Percentiles rank a stretch among this genome's conserved stretches.
These are phyloP conservation scores for Boloria euphrosyne DNA, from an alignment of 2,888 invertebrate species.

Conservation along the genomic window DNA sequence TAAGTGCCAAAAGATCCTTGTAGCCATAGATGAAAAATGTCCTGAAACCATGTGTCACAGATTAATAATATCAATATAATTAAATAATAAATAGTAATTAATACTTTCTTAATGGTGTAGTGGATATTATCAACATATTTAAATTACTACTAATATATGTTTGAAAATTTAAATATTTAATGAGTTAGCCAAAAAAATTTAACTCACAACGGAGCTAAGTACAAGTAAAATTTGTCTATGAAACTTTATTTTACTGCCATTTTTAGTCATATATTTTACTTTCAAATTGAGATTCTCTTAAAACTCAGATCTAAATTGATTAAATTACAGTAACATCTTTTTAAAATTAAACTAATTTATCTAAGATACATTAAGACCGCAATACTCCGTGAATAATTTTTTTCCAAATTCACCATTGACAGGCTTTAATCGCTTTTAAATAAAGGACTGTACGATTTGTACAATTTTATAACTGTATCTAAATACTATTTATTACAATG, in stretches of 20 bases:
- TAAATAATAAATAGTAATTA: too few species aligned
- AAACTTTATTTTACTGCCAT: slow-evolving; percentile 69
- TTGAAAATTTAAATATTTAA: neutral
- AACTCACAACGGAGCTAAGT: neutral
- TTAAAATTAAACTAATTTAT: slow-evolving; percentile 60
- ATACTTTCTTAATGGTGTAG: too few species aligned
- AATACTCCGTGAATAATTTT: slow-evolving; percentile 36
- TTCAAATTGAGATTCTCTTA: slow-evolving; percentile 68
- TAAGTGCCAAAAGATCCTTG: too few species aligned
- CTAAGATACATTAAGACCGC: slow-evolving; percentile 40
- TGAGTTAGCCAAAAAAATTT: neutral
- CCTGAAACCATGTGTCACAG: too few species aligned
- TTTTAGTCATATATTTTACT: slow-evolving; percentile 78
- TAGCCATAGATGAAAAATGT: too few species aligned
- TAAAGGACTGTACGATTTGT: neutral
- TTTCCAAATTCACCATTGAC: slow-evolving; percentile 13
- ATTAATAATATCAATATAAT: too few species aligned
- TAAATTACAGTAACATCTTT: slow-evolving; percentile 70
- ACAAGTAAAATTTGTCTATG: slow-evolving; percentile 61
- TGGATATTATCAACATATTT: too few species aligned
- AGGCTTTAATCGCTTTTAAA: slow-evolving; percentile 10
- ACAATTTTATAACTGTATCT: neutral
- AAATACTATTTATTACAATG: neutral
- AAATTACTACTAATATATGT: too few species aligned
- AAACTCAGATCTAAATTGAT: slow-evolving; percentile 60